Base-by-base conservation (phyloP, 30 jellyfish, hydroid and myxozoan species). In the Haliclystus octoradiatus region DNA sequence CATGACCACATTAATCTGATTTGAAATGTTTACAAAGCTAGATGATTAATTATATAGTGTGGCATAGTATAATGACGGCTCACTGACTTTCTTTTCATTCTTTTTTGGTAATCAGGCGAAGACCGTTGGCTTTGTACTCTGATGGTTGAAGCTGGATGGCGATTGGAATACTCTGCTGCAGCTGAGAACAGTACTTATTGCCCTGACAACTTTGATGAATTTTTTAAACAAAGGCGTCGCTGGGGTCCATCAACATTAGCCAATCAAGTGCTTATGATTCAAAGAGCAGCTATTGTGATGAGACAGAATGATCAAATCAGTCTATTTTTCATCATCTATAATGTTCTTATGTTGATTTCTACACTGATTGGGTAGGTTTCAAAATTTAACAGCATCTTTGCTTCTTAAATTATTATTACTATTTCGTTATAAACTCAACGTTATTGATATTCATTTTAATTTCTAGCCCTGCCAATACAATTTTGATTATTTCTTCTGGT, bases 221-320 rank as follows among this genome's bases (percentile, higher is more conserved):
- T 88, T 65, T 88, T 79, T 65, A 88, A 88, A 66, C 97, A 88
- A 71, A 71, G 97, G 0, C 70, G 97, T 22, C 64, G 97, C 79
- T 88, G 97, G 97, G 92, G 93, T 1, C 97, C 97, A 25, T 88
- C 97, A 31, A 79, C 97, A 34, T 68, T 88, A 25, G 97, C 97
- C 22, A 88, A 88, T 46, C 92, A 90, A 33, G 80, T 72, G 3
- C 69, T 79, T 34, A 72, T 88, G 34, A 72, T 88, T 62, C 40
- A 80, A 52, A 75, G 74, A 49, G 84, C 79, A 19, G 50, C 51
- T 28, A 75, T 47, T 33, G 76, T 88, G 15, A 76, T 94, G 32
- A 67, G 66, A 49, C 74, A 88, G 72, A 88, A 88, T 68, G 94
- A 88, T 40, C 34, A 52, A 53, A 88, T 88, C 65, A 72, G 73